phyloP scores from a whole-genome alignment of 2,888 invertebrate species.

The Spodoptera littoralis region DNA sequence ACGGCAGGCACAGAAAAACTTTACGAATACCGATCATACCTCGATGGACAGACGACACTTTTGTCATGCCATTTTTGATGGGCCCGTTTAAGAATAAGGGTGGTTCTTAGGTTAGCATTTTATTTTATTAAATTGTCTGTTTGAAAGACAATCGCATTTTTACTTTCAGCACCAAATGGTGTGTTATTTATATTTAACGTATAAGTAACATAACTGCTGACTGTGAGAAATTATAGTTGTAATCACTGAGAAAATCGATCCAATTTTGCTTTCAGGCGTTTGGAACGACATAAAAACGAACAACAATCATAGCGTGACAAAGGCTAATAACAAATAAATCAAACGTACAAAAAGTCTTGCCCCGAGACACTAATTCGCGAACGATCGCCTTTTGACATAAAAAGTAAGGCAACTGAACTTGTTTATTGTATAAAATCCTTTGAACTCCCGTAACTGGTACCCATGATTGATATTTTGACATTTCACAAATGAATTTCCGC shows the following conservation, averaged over 20 bases:
- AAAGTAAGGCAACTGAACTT: conserved; percentile 27
- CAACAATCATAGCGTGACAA: conserved; percentile 44
- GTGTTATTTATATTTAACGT: too few species aligned
- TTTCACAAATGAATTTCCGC: conserved; percentile 33
- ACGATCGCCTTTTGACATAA: conserved; percentile 31
- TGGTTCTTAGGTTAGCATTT: too few species aligned
- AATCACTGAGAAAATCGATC: conserved; percentile 31
- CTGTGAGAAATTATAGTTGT: conserved; percentile 37
- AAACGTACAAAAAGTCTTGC: conserved; percentile 26
- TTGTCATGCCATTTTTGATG: conserved; percentile 51
- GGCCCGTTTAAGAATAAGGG: conserved; percentile 32
- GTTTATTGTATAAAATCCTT: conserved; percentile 18
- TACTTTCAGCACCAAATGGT: too few species aligned
- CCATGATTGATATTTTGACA: conserved; percentile 38
- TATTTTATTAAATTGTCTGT: too few species aligned
- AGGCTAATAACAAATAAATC: conserved; percentile 47
- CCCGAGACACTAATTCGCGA: conserved; percentile 36
- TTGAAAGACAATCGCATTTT: too few species aligned
- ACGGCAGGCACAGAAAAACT: conserved; percentile 76
- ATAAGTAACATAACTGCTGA: not conserved
- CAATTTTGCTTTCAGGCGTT: conserved; percentile 23
- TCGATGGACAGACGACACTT: conserved; percentile 52
- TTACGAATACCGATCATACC: conserved; percentile 58
- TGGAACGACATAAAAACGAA: conserved; percentile 34
- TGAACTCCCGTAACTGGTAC: conserved; percentile 15